Evolutionary conservation across 1,140 invertebrate genomes (phyloP), one percentile per base, ranked within the genome.

Genomic region (Subanguina moxae): DNA sequence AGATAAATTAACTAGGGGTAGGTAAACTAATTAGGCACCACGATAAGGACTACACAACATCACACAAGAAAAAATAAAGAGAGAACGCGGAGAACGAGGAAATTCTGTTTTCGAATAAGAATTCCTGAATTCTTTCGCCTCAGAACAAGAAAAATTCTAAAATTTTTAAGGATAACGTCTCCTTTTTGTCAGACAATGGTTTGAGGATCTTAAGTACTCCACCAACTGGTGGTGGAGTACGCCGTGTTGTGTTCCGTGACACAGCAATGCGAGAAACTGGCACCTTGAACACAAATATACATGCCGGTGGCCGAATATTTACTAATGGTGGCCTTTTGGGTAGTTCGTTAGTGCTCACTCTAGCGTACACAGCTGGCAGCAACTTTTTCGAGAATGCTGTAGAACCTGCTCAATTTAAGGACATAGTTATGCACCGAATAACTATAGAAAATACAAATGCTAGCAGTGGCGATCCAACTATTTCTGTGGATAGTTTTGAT

Each of bases 171-270:
- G 62, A 63, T n/a, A 46, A 13, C 17, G 23, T 63, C 11, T n/a
- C 62, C 42, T 63, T 63, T 38, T n/a, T 63, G 38, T 43, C 62
- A 15, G 62, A 63, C 15, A 63, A 46, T 63, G 38, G 62, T 9
- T 1, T 63, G 1, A 23, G 32, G n/a, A n/a, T 63, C 27, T 21
- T 43, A 25, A 63, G 62, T 28, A 17, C 42, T 0, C 62, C 62
- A 56, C 17, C 27, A 56, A 30, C 25, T 30, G 62, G 62, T 13
- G 62, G 62, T 46, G 62, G 62, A 21, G 62, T 46, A 3, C 28
- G 32, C 25, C 25, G 27, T 63, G 17, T 63, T 11, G 17, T 28
- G 25, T 25, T 63, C 42, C 32, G 62, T 27, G 62, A 63, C 19
- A 63, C 43, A 27, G 62, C 62, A 28, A 63, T 63, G 62, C 62